Conservation (phyloP, 2,888 invertebrate genomes). For the Orthosia gracilis region DNA sequence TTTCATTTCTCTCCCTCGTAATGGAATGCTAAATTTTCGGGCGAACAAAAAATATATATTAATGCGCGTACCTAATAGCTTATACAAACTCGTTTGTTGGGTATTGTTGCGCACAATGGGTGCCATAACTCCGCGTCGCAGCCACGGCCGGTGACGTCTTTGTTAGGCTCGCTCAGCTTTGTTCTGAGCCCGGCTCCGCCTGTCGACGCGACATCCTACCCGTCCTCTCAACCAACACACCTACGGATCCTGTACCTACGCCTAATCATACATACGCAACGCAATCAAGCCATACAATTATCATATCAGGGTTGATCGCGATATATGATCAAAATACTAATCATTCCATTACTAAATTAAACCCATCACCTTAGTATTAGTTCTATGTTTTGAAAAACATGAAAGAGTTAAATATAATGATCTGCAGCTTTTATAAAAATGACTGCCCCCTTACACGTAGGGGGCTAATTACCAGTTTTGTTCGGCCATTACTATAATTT, state of each 20-base stretch:
- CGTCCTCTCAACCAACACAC: slow-evolving; percentile 76
- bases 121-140: slow-evolving; percentile 91
- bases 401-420: slow-evolving; percentile 54
- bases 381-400: slow-evolving; percentile 64
- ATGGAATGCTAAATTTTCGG: slow-evolving; percentile 91
- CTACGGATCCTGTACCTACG: slow-evolving; percentile 69
- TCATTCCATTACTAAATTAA: slow-evolving; percentile 77
- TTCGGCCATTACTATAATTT: slow-evolving; percentile 89
- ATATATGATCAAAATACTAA: slow-evolving; percentile 35
- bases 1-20: slow-evolving; percentile 91
- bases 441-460: slow-evolving; percentile 77
- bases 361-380: slow-evolving; percentile 71
- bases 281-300: slow-evolving; percentile 52
- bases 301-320: slow-evolving; percentile 23
- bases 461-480: slow-evolving; percentile 88
- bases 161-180: slow-evolving; percentile 89
- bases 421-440: slow-evolving; percentile 76
- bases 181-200: slow-evolving; percentile 86
- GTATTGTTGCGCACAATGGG: slow-evolving; percentile 91
- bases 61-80: slow-evolving; percentile 92
- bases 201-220: slow-evolving; percentile 84
- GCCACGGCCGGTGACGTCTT: slow-evolving; percentile 91
- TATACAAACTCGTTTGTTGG: slow-evolving; percentile 92
- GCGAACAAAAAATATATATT: slow-evolving; percentile 91
- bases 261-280: slow-evolving; percentile 54